Evolutionary conservation across 2,113 vertebrate genomes (phyloP), one percentile per base, ranked within the genome.

Genomic region (Parotia lawesii): DNA sequence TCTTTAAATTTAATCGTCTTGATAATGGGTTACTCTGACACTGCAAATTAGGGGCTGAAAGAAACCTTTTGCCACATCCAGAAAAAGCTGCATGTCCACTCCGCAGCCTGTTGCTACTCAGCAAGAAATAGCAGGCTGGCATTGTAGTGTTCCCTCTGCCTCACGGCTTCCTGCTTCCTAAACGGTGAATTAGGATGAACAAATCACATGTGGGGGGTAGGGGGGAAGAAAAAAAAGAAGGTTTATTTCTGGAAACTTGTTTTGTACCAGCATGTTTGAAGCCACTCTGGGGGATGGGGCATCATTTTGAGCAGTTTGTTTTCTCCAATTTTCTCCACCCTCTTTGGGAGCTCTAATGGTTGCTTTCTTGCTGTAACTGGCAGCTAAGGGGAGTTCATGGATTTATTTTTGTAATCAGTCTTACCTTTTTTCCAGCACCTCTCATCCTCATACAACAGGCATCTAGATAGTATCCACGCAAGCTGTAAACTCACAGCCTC

Each of bases 1-100:
- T 98, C 97, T 97, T 98, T 98, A 98, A 97, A 98, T 98, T 97
- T 98, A 98, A 98, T 97, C 91, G 97, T 96, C 96, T 97, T 96
- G 97, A 96, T 98, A 97, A 98, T 94, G 97, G 97, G 95, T 95
- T 96, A 95, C 96, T 97, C 96, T 97, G 97, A 97, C 95, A 96
- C 93, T 85, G 70, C 97, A 98, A 98, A 97, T 97, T 97, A 97
- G 96, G 94, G 97, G 79, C 92, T 93, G 88, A 95, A 97, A 96
- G 93, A 95, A 96, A 94, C 93, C 96, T 96, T 96, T 97, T 96
- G 92, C 92, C 92, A 96, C 89, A 90, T 95, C 75, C 75, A 93
- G 88, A 65, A 96, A 93, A 91, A 93, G 60, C 85, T 86, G n/a
- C 50, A 7, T 93, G 67, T 94, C 92, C 96, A 93, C 56, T 75